Base-by-base conservation (phyloP, 2,888 invertebrate species). In the Gymnoscelis rufifasciata region DNA sequence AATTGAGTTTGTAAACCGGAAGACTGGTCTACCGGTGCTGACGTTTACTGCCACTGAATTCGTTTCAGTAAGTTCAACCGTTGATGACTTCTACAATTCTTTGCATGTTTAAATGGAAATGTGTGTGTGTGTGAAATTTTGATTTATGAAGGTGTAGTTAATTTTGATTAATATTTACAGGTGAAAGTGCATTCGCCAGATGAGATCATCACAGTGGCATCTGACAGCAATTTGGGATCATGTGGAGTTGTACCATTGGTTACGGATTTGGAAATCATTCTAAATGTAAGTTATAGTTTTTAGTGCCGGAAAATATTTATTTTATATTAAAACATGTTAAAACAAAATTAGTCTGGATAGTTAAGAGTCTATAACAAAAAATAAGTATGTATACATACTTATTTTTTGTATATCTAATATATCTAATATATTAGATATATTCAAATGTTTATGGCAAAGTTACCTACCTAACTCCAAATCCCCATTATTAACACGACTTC, bases 171-270 rank as follows among this genome's bases (percentile, higher is more conserved):
- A 28, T 28, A 7, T 7, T 41, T 39, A 2, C 62, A 92, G 92
- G 66, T 92, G 35, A 88, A 88, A 59, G 77, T 91, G 31, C 92
- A 92, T 62, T 87, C 91, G 0, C 82, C 90, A 1, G 90, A 90
- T 61, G 92, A 92, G 57, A 83, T 90, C 40, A 88, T 91, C 0
- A 90, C 90, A 15, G 76, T 75, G 1, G 72, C 68, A 1, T 69
- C 78, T 41, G 80, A 83, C 13, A 79, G 81, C 47, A 82, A 90
- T 8, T 14, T 57, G 24, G 53, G 53, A 0, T 12, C 15, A 0
- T 35, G 43, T n/a, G 86, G 88, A 47, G 74, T 80, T 39, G 31
- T 89, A 3, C 77, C 79, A 1, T 68, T 83, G 29, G 77, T 82
- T 1, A 73, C 74, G 0, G 73, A 82, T 40, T 74, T 82, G 24